Evolutionary conservation across 2,113 vertebrate species (phyloP).

Genomic region (Pao palembangensis): DNA sequence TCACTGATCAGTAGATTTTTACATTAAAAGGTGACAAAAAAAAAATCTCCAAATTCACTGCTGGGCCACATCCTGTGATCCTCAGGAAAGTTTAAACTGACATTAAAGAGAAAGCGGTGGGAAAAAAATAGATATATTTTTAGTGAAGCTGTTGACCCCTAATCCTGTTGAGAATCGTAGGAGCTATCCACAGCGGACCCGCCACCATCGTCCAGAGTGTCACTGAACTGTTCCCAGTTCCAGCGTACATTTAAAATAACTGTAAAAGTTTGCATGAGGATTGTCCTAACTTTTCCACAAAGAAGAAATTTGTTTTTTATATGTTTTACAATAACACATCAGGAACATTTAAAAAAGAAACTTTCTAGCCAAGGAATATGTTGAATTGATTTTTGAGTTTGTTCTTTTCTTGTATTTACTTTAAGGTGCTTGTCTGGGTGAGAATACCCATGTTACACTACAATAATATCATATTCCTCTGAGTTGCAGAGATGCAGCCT

Average conservation of each 20-base stretch:
- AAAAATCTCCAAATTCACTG: too few species aligned
- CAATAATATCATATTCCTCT: constrained; percentile 27
- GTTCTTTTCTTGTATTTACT: constrained; percentile 52
- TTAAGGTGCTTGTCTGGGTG: constrained; percentile 61
- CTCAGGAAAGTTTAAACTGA: too few species aligned
- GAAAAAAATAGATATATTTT: not conserved
- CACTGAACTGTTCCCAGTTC: not conserved
- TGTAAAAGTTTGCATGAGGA: not conserved
- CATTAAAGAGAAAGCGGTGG: too few species aligned
- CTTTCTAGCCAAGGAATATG: constrained; percentile 49
- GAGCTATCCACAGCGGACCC: not conserved
- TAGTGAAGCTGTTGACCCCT: not conserved
- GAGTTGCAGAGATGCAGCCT: constrained; percentile 35
- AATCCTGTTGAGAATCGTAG: not conserved
- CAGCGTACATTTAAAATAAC: not conserved
- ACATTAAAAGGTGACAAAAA: too few species aligned
- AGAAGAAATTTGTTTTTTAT: not conserved
- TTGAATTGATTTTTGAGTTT: constrained; percentile 24
- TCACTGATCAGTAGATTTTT: too few species aligned
- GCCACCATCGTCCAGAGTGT: not conserved
- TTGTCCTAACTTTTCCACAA: too few species aligned
- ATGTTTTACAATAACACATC: constrained; percentile 18
- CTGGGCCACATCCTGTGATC: too few species aligned
- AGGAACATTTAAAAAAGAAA: constrained; percentile 33
- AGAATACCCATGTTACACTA: constrained; percentile 25